Base-by-base conservation (phyloP, 2,888 invertebrate species). In the Dendrolimus houi region DNA sequence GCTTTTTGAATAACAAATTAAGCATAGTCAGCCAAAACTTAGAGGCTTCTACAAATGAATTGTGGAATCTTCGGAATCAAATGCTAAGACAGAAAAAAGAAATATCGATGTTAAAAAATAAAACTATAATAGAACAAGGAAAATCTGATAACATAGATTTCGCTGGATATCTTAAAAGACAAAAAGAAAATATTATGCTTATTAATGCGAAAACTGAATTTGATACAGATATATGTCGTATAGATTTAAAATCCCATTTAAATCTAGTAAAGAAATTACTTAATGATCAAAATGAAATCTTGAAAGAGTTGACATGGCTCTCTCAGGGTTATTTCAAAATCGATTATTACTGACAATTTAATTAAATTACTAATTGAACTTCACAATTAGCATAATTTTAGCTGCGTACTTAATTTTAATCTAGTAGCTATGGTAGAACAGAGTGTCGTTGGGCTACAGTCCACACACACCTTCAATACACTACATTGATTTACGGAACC, bases 1-100 rank as follows among this genome's bases (percentile, higher is more conserved):
- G 71, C 54, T 85, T 79, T 62, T 62, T 85, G 1, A 71, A 60
- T 55, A 79, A 71, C 58, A 83, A 80, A 68, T 67, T 83, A 42
- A 66, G 56, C 14, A 72, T 83, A 62, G 66, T 85, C 53, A 75
- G 77, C 62, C 74, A 62, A 52, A 71, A 76, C 58, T 67, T 79
- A 56, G 61, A 69, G 56, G 64, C 66, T 42, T 58, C 69, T 7
- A 60, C 63, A 52, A 69, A 76, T 53, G 75, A 81, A 64, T 56
- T 81, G 1, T 69, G 65, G 63, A 68, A 65, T 57, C 56, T 74
- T 8, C 67, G 71, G 58, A 64, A 60, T 54, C 68, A 62, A 60
- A 75, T 70, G 59, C 54, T 56, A 54, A 71, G 60, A 66, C 63
- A 69, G n/a, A 60, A 61, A 62, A 70, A 65, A 59, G 64, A 71